Percentiles rank a stretch among this genome's conserved stretches.
These are phyloP conservation scores for Melikaiella ostensackeni DNA, from an alignment of 2,888 invertebrate species.

Conservation along the genomic window DNA sequence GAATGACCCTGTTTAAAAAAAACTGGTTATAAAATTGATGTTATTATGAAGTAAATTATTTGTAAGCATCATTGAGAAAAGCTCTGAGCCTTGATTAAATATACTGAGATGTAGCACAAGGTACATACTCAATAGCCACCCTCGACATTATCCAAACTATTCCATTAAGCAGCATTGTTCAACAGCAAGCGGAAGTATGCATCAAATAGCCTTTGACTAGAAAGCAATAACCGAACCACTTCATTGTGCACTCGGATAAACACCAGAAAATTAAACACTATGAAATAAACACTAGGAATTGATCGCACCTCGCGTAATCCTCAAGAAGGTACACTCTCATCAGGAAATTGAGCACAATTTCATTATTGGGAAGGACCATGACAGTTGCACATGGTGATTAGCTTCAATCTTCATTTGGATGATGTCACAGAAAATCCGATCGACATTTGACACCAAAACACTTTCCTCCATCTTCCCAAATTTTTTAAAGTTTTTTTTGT, in stretches of 20 bases:
- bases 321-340: neutral
- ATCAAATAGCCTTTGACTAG: conserved; percentile 22
- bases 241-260: neutral
- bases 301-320: conserved; percentile 31
- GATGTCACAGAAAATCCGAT: neutral
- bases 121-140: neutral
- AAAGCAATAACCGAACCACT: conserved; percentile 34
- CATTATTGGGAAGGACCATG: neutral
- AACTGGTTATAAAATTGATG: too few species aligned
- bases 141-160: conserved; percentile 5
- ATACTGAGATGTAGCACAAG: neutral
- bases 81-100: neutral
- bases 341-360: neutral
- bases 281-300: neutral
- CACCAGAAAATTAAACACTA: conserved; percentile 19
- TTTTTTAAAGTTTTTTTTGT: neutral
- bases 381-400: neutral
- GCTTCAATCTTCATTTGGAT: neutral
- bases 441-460: conserved; percentile 10
- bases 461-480: conserved; percentile 6
- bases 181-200: neutral
- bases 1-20: too few species aligned
- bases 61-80: neutral
- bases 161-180: conserved; percentile 14
- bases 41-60: neutral